Evolutionary conservation across 2,888 invertebrate genomes (phyloP), one percentile per base, ranked within the genome.

Genomic region (Melipona bicolor): DNA sequence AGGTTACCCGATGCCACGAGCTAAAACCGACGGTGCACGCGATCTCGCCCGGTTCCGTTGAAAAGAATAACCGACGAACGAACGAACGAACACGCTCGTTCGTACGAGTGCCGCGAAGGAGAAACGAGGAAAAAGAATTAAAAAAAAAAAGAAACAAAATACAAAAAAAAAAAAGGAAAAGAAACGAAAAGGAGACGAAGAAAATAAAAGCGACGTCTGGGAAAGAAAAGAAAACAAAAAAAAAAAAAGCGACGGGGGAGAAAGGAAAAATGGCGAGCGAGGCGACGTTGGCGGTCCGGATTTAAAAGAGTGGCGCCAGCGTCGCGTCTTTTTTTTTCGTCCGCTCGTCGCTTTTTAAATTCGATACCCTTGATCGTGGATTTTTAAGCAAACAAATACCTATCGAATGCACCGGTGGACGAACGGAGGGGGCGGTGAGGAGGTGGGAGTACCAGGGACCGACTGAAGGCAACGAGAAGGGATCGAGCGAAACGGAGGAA

Each of bases 321-420:
- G 19, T n/a, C 32, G 4, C 19, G 4, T 50, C 50, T 69, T 52
- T n/a, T 27, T 71, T 24, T 24, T 52, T 36, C n/a, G n/a, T 64
- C 50, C 52, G 17, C 67, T 64, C 79, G n/a, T 71, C 76, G 67
- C 79, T 67, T 83, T 89, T 83, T 86, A 84, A 87, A 90, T 71
- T 72, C 67, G 89, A 90, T 84, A 90, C 87, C 87, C 85, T 89
- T 89, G 88, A 83, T 79, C 86, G 81, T 62, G 68, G 77, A 88
- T 87, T 89, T 64, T 89, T 81, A 81, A 85, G 89, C 83, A 90
- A 90, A 87, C 87, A 83, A 89, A 87, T 87, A 87, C 84, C 87
- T 88, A 90, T 89, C 89, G 84, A 77, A 79, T 86, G 80, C 87
- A 82, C 89, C 84, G 27, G 74, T 73, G 69, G 43, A 67, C 59